Evolutionary conservation across 2,888 invertebrate genomes (phyloP).

Genomic region (Apamea epomidion): DNA sequence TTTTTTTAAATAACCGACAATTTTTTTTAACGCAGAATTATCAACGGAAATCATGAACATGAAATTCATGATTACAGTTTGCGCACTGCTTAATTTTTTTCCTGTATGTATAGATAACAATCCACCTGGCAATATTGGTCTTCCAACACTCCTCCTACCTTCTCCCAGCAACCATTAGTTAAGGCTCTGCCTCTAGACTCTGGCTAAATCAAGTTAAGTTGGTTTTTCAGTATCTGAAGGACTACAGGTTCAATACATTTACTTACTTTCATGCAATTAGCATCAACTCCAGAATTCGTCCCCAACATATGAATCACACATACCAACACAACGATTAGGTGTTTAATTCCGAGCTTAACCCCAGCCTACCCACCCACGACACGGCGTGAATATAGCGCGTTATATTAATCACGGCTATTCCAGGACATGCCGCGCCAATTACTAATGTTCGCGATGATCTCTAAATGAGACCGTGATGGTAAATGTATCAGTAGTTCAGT

Average conservation of each 20-base stretch:
- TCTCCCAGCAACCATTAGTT: no score
- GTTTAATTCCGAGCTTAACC: slow-evolving; percentile 56
- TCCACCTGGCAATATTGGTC: not conserved
- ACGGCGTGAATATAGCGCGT: slow-evolving; percentile 39
- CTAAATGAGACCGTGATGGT: slow-evolving; percentile 22
- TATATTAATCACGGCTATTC: slow-evolving; percentile 65
- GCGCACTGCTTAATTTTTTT: no score
- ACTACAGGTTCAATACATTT: not conserved
- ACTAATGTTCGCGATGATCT: slow-evolving; percentile 47
- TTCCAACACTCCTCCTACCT: not conserved
- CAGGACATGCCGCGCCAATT: slow-evolving; percentile 47
- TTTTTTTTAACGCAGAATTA: no score
- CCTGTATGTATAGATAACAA: not conserved
- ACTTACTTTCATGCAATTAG: not conserved
- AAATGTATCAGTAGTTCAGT: slow-evolving; percentile 21
- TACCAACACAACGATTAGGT: slow-evolving; percentile 52
- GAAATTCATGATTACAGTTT: no score
- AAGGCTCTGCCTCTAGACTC: not conserved
- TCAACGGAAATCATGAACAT: no score
- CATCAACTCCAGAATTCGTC: slow-evolving; percentile 49
- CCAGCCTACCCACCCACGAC: slow-evolving; percentile 32
- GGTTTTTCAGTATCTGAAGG: not conserved
- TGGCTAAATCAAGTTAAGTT: not conserved
- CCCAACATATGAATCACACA: slow-evolving; percentile 63
- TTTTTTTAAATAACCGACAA: no score